Conservation (phyloP, 2,888 invertebrate genomes). For the Linyphia triangularis region DNA sequence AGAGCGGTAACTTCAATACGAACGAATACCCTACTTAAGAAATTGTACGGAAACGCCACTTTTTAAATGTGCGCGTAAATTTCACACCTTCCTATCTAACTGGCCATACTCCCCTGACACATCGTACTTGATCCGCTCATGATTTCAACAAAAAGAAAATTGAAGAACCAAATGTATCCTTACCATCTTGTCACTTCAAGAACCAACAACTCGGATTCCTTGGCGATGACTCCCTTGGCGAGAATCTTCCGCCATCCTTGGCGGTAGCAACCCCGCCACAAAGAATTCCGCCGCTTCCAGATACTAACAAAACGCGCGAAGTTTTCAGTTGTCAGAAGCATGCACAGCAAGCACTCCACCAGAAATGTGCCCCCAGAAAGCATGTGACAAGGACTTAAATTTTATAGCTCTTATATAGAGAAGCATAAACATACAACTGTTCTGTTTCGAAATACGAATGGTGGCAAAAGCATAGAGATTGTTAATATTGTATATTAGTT, state of each 20-base stretch:
- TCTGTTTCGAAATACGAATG: background rate
- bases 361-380: background rate
- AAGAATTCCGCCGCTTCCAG: constrained; percentile 10
- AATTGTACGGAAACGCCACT: no score
- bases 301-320: constrained; percentile 36
- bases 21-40: no score
- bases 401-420: background rate
- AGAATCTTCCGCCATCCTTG: background rate
- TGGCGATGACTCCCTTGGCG: constrained; percentile 9
- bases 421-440: background rate
- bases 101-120: no score
- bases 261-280: constrained; percentile 22
- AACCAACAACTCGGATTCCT: no score
- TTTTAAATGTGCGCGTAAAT: no score
- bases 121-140: no score
- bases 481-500: background rate
- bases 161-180: no score
- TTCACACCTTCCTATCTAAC: no score
- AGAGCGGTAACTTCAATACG: no score
- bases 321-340: constrained; percentile 14
- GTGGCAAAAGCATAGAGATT: background rate
- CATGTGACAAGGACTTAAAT: background rate
- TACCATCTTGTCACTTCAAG: no score
- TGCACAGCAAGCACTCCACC: background rate
- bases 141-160: no score